Percentiles rank a stretch among this genome's conserved stretches.
Conservation (phyloP, 2,888 invertebrate genomes). For the Salticus scenicus region DNA sequence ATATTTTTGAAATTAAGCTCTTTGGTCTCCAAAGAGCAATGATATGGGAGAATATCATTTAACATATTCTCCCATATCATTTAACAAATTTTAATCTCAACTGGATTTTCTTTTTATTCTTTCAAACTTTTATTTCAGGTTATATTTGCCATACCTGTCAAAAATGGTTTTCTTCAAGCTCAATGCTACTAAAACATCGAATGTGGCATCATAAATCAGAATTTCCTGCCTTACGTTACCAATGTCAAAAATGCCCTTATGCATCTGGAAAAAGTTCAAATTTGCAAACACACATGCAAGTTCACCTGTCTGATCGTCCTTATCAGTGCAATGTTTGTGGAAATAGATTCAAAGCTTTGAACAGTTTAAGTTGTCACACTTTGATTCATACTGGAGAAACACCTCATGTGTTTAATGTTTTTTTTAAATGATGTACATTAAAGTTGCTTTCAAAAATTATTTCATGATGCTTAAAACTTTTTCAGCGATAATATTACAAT, state of each 20-base stretch:
- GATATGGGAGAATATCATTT: too few species aligned
- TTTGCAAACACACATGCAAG: conserved; percentile 22
- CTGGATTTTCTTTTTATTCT: background rate
- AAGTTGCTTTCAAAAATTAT: too few species aligned
- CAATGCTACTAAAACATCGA: conserved; percentile 23
- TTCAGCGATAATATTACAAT: too few species aligned
- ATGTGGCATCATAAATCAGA: conserved; percentile 50
- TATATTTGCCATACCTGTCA: conserved; percentile 26
- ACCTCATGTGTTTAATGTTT: background rate
- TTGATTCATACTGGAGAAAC: conserved; percentile 51
- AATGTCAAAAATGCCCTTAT: conserved; percentile 43
- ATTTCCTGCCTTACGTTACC: conserved; percentile 29
- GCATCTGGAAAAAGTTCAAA: conserved; percentile 45
- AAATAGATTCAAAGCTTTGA: conserved; percentile 52
- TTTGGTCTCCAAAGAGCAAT: too few species aligned
- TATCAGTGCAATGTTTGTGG: conserved; percentile 40
- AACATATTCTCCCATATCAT: too few species aligned
- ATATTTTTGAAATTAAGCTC: too few species aligned
- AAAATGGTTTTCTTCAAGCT: conserved; percentile 44
- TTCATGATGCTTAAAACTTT: too few species aligned
- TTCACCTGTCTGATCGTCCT: conserved; percentile 27
- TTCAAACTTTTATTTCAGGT: conserved; percentile 14
- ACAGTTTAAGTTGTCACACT: conserved; percentile 34
- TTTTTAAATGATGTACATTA: too few species aligned
- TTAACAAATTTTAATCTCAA: too few species aligned